Evolutionary conservation across 1,140 invertebrate genomes (phyloP).

Genomic region (Rhagoletis pomonella): DNA sequence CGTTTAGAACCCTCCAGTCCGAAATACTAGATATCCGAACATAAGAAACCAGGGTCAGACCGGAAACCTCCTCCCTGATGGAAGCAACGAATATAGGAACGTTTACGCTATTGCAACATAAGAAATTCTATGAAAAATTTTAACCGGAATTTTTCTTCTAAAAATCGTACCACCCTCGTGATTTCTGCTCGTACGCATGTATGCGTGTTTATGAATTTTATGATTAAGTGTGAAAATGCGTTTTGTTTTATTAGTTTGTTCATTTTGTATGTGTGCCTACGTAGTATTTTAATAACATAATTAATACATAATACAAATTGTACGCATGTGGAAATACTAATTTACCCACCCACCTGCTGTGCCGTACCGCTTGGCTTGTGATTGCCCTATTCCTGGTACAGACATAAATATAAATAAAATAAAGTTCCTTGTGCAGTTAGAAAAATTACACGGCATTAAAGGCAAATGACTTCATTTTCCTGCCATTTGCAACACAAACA

Average conservation of each 20-base stretch:
- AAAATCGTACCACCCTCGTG: not conserved
- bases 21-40: too few species aligned
- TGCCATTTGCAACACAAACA: not conserved
- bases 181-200: too few species aligned
- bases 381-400: not conserved
- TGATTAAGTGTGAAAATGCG: not conserved
- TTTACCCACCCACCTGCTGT: constrained; percentile 48
- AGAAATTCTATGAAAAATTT: too few species aligned
- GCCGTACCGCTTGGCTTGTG: not conserved
- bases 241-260: not conserved
- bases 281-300: constrained; percentile 10
- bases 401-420: not conserved
- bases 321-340: constrained; percentile 7
- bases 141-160: too few species aligned
- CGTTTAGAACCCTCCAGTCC: too few species aligned
- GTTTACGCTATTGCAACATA: too few species aligned
- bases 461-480: constrained; percentile 24
- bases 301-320: constrained; percentile 10
- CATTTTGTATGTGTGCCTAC: not conserved
- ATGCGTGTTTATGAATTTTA: not conserved
- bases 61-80: too few species aligned
- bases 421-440: not conserved
- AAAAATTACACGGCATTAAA: constrained; percentile 37
- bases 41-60: too few species aligned
- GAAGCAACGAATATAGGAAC: too few species aligned